Base-by-base conservation (phyloP, 2,888 invertebrate species). In the Drosophila meridionalis region DNA sequence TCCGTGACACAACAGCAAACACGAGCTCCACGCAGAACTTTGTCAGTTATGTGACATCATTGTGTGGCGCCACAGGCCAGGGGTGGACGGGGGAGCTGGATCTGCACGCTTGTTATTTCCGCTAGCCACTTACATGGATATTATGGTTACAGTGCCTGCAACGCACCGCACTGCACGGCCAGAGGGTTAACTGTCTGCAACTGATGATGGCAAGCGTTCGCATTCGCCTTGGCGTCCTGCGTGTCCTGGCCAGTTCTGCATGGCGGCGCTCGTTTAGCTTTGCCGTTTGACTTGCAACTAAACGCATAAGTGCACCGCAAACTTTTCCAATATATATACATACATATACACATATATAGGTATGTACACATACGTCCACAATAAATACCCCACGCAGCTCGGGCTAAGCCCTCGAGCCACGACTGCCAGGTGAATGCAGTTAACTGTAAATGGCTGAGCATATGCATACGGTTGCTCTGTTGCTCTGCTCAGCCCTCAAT, bases 251-350 rank as follows among this genome's bases (percentile, higher is more conserved):
- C 59, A 70, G 66, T 59, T 74, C 50, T 66, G n/a, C 50, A 50
- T 75, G 71, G 36, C 38, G 52, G 61, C 57, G 68, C 61, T 76
- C 73, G 74, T 70, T 72, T 69, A 69, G 77, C 47, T 77, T 42
- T 77, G 73, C 50, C 77, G 73, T 73, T 85, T 80, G 77, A 87
- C 77, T 79, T 80, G 83, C 69, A 69, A 69, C 78, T 70, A 66
- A 69, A 61, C 66, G 59, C 80, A 71, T 50, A 83, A 80, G 85
- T 76, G 81, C 60, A 57, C 65, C 57, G 47, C 63, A 70, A 86
- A 87, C 77, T 83, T 87, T 85, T 77, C 61, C 79, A 83, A 87
- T 87, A 78, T 42, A 42, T 40, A 14, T 7, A n/a, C n/a, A n/a
- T 9, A 36, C 9, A 36, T 42, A n/a, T 6, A 36, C 20, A 20